Conservation (phyloP, 1,140 invertebrate species). For the Carcinoscorpius rotundicauda region DNA sequence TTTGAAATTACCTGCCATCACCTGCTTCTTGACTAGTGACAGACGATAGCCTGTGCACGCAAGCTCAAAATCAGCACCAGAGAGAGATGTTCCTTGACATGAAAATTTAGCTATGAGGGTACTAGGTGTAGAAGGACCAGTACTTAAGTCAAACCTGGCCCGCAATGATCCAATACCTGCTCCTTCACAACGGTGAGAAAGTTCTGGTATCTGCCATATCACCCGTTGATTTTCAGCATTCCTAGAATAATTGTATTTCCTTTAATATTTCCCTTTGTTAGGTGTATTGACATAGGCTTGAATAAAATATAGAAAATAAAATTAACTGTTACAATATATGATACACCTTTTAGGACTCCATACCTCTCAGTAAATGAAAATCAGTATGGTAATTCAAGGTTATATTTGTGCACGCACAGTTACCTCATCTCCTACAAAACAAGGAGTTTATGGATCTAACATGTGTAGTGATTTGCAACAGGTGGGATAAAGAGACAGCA, state of each 20-base stretch:
- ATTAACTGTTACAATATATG: too few species aligned
- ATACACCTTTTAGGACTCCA: too few species aligned
- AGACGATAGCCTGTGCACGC: constrained; percentile 76
- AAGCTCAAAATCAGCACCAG: constrained; percentile 85
- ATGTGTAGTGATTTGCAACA: too few species aligned
- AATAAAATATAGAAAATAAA: too few species aligned
- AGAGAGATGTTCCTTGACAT: constrained; percentile 85
- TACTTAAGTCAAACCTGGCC: constrained; percentile 69
- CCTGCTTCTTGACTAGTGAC: constrained; percentile 84
- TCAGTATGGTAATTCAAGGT: too few species aligned
- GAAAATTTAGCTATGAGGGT: constrained; percentile 85
- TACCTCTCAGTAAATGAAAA: too few species aligned
- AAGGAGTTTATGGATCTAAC: too few species aligned
- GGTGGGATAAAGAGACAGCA: too few species aligned
- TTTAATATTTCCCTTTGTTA: too few species aligned
- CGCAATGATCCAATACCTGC: constrained; percentile 76
- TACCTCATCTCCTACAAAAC: too few species aligned
- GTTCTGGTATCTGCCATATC: constrained; percentile 82
- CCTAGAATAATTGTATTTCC: constrained; percentile 34
- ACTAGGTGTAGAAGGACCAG: constrained; percentile 62
- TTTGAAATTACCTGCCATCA: constrained; percentile 63
- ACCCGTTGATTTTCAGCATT: constrained; percentile 64
- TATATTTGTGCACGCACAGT: too few species aligned
- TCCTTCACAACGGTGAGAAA: constrained; percentile 74
- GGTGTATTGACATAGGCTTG: too few species aligned